Percentiles rank a stretch among this genome's conserved stretches.
phyloP scores from a whole-genome alignment of 2,797 vertebrate species.

The Cirrhinus molitorella region DNA sequence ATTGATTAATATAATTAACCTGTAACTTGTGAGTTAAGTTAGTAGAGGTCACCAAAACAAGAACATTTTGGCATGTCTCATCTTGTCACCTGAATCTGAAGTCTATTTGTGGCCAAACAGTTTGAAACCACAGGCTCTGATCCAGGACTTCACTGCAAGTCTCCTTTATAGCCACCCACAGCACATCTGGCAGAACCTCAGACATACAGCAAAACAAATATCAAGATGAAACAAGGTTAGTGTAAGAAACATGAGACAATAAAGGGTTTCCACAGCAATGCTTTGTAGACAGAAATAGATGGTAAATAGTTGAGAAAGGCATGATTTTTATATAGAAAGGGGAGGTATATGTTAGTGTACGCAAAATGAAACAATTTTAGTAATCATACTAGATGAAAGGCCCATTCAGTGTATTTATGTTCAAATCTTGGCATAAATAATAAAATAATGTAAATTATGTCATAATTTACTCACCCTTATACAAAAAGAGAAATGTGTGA shows the following conservation, averaged over 20 bases:
- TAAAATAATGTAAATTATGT: neutral
- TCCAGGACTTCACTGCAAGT: constrained; percentile 36
- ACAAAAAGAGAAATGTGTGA: neutral
- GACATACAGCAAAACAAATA: constrained; percentile 24
- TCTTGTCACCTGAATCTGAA: neutral
- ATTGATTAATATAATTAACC: constrained; percentile 17
- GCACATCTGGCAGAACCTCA: constrained; percentile 39
- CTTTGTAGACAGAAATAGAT: neutral
- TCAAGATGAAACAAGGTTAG: constrained; percentile 9
- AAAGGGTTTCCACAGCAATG: constrained; percentile 15
- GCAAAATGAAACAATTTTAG: neutral
- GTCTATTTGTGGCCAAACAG: neutral
- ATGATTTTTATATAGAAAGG: neutral
- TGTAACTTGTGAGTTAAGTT: neutral
- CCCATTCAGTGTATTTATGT: neutral
- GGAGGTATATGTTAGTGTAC: neutral
- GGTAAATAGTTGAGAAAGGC: neutral
- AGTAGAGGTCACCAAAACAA: neutral
- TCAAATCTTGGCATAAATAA: neutral
- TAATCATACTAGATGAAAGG: neutral
- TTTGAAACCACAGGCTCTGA: constrained; percentile 15
- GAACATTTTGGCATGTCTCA: neutral
- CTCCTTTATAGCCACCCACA: constrained; percentile 18
- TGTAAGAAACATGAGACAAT: constrained; percentile 4
- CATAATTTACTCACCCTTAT: neutral